Evolutionary conservation across 2,113 vertebrate genomes (phyloP), one percentile per base, ranked within the genome.

Genomic region (Melanerpes aurifrons): DNA sequence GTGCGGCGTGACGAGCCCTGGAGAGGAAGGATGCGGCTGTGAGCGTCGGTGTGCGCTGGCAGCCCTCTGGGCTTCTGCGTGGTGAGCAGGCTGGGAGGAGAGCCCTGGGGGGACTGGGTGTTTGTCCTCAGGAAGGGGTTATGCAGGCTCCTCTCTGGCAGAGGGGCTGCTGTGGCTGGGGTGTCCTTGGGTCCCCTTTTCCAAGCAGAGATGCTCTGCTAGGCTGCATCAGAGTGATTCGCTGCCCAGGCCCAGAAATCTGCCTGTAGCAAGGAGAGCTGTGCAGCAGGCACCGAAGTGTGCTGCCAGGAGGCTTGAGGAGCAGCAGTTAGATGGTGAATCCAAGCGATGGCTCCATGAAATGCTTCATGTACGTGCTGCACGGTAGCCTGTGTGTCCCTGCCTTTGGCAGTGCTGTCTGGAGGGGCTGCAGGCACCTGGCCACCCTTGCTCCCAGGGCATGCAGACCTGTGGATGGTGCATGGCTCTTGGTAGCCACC

Each of bases 21-120:
- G 92, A 2, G 77, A 71, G 91, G 63, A 94, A 86, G 94, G 89
- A 92, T 94, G 94, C 4, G 15, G 80, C 86, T 84, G 76, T 5
- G 64, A 64, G 82, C 8, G 22, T 18, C 3, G 24, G 48, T 45
- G 90, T 1, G 4, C 72, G 87, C 84, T 29, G 87, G 66, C 87
- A 56, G 84, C 70, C 40, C 84, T 3, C 3, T 4, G 84, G 68
- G 86, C 37, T 50, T 48, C 40, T 7, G n/a, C 3, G 19, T 48
- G 50, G 40, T 6, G 63, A 82, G 82, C 58, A 47, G 74, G 40
- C 22, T 10, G 67, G 67, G n/a, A 50, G 50, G 32, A 56, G 48
- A 61, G 16, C 68, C 48, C 32, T 37, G 24, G 7, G 9, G 48
- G 68, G 48, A 54, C 68, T 71, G 11, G 11, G 32, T 35, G 62